Conservation (phyloP, 2,113 vertebrate species). For the Anhinga rufa region DNA sequence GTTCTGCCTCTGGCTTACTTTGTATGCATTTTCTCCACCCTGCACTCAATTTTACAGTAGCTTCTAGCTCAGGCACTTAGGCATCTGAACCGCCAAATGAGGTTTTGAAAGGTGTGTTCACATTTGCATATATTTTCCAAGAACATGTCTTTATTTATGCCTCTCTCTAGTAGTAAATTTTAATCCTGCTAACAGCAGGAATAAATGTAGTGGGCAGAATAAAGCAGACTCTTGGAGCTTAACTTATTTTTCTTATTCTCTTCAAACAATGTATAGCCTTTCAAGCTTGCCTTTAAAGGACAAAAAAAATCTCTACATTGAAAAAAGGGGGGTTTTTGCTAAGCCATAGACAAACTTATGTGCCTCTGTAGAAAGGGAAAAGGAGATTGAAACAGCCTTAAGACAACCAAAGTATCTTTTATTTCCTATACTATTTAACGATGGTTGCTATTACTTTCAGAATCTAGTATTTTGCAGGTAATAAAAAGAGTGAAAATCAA, state of each 20-base stretch:
- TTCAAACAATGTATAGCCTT: conserved; percentile 28
- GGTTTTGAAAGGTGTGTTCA: conserved; percentile 58
- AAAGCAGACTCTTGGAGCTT: conserved; percentile 20
- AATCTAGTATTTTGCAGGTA: conserved; percentile 66
- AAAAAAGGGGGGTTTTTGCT: not conserved
- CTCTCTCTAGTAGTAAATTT: conserved; percentile 34
- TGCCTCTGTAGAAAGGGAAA: conserved; percentile 17
- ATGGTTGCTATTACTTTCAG: conserved; percentile 65
- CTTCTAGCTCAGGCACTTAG: conserved; percentile 46
- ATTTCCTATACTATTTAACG: conserved; percentile 59
- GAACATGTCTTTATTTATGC: conserved; percentile 43
- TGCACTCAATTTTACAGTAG: conserved; percentile 42
- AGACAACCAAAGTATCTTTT: conserved; percentile 56
- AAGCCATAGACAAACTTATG: conserved; percentile 16
- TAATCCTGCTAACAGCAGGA: conserved; percentile 46
- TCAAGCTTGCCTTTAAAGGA: conserved; percentile 34
- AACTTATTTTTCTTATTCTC: conserved; percentile 36
- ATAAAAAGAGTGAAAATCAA: conserved; percentile 70
- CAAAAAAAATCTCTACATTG: not conserved
- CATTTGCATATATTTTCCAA: conserved; percentile 62
- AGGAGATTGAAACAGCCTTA: conserved; percentile 52
- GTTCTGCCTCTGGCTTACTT: not conserved
- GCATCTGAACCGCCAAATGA: conserved; percentile 50
- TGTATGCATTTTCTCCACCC: conserved; percentile 31
- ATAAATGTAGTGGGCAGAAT: conserved; percentile 48